Conservation (phyloP, 2,797 vertebrate genomes). For the Monodelphis domestica region DNA sequence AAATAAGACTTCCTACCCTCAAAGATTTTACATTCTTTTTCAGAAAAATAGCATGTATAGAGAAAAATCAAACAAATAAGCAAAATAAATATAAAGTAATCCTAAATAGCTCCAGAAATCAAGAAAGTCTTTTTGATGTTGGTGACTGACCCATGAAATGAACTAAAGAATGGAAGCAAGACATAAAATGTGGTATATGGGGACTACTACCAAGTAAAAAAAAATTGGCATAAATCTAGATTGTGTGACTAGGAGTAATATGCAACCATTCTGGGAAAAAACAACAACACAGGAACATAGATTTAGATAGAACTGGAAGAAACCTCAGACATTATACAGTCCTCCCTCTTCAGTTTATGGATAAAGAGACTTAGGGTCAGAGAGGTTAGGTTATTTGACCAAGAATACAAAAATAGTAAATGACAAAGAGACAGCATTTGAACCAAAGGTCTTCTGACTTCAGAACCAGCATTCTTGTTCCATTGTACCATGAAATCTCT, state of each 20-base stretch:
- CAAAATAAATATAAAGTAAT: background rate
- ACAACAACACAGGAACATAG: too few species aligned
- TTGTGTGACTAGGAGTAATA: background rate
- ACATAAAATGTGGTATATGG: background rate
- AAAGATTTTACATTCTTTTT: background rate
- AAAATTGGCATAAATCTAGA: background rate
- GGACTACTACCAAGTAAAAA: background rate
- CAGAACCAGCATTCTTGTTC: background rate
- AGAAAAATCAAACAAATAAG: background rate
- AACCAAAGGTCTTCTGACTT: background rate
- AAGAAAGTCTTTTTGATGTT: background rate
- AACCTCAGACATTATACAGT: too few species aligned
- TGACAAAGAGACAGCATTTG: background rate
- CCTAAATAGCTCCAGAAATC: background rate
- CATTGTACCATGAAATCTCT: background rate
- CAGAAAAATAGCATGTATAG: background rate
- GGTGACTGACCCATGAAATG: background rate
- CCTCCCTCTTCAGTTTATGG: background rate
- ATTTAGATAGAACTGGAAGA: too few species aligned
- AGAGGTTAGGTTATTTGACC: background rate
- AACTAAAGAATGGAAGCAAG: background rate
- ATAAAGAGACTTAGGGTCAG: too few species aligned
- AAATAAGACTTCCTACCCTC: background rate
- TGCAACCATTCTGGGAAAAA: background rate
- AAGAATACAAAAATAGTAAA: background rate